Evolutionary conservation across 2,888 invertebrate species (phyloP), one percentile per base, ranked within the genome.

Genomic region (Lepidochrysops patricia): DNA sequence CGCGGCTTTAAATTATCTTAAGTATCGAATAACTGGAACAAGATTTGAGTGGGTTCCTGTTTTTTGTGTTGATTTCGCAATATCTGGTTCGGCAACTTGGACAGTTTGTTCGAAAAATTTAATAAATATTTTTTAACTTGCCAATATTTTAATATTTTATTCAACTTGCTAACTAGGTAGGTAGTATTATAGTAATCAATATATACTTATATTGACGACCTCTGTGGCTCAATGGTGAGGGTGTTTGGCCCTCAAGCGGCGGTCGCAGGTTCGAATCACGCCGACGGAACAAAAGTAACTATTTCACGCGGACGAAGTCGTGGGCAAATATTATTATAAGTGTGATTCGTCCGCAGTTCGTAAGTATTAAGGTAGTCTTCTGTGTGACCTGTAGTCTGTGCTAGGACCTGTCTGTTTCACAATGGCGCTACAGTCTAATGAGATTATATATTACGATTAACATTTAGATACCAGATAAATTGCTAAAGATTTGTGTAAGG

Each of bases 391-490:
- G 9, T 43, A 19, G 43, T 6, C 48, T 15, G 15, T 54, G 7
- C 19, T 19, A 29, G 54, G 54, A 54, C 54, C 37, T 12, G 57
- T 57, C 6, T 57, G 4, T 57, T 57, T 35, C 37, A 57, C 37
- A 57, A 57, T 34, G 15, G 15, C 15, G 19, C 15, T 29, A 54
- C 29, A 27, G 5, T 19, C 32, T 54, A 54, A 54, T 54, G 54
- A 54, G 54, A 54, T 32, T 54, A 19, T 19, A 54, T 19, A 54
- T 54, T 54, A 54, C 29, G 54, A 54, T 54, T 54, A 54, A 32
- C 29, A 32, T 52, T 52, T 52, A 52, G 26, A 54, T 54, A 43
- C 27, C 43, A 59, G 59, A 52, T 35, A 50, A 56, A 60, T 60
- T 58, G 57, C 29, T 32, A 54, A 54, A 54, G 54, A 54, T 54